phyloP scores from a whole-genome alignment of 2,113 vertebrate genomes.

The Eulemur rufifrons region DNA sequence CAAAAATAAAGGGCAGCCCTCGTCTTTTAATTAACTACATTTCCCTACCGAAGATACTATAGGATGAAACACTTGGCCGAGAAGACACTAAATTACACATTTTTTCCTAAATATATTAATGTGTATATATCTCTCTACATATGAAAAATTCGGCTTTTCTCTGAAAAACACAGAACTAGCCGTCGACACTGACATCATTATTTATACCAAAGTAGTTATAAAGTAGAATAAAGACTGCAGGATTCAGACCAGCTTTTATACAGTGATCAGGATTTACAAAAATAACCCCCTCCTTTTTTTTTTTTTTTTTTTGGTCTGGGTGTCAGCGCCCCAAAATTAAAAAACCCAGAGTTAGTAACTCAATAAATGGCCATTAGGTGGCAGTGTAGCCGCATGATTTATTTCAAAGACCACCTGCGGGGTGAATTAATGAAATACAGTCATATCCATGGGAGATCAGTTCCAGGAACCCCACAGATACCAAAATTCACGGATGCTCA shows the following conservation, averaged over 20 bases:
- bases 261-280: background rate
- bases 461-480: background rate
- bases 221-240: background rate
- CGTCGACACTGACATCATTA: background rate
- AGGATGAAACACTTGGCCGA: background rate
- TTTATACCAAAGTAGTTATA: background rate
- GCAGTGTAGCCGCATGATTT: rapidly evolving
- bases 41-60: background rate
- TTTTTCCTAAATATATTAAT: background rate
- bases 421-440: background rate
- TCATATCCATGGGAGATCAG: background rate
- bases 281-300: background rate
- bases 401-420: no score
- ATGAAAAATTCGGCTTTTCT: background rate
- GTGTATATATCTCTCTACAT: no score
- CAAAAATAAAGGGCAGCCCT: background rate
- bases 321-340: background rate
- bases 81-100: background rate
- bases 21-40: background rate
- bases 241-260: background rate
- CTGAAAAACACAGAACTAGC: background rate
- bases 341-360: background rate
- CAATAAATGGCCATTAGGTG: background rate
- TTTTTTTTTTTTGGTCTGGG: background rate
- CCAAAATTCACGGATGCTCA: background rate